A percentile compares a stretch with the other conserved stretches of the same genome.
Conservation (phyloP, 2,113 vertebrate species). For the Psettodes erumei region DNA sequence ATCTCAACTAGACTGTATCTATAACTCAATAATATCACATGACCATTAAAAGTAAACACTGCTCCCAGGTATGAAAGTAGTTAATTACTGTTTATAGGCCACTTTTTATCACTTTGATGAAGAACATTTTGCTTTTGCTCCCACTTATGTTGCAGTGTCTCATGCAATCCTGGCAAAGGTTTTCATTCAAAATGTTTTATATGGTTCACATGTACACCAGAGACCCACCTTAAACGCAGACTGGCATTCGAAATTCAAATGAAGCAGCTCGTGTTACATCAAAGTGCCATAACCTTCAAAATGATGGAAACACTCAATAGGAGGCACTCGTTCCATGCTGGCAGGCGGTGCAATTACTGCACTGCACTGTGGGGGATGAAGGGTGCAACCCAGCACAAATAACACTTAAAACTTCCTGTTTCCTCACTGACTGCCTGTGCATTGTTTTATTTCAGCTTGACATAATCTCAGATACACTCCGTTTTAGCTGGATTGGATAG, state of each 20-base stretch:
- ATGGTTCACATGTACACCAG: slow-evolving; percentile 14
- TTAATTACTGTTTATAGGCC: background rate
- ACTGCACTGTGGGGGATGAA: slow-evolving; percentile 46
- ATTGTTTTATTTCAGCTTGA: slow-evolving; percentile 32
- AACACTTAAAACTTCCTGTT: slow-evolving; percentile 55
- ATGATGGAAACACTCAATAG: slow-evolving; percentile 73
- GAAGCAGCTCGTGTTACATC: slow-evolving; percentile 54
- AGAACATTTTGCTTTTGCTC: slow-evolving; percentile 1
- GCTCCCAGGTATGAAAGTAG: background rate
- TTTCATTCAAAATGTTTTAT: slow-evolving; percentile 18
- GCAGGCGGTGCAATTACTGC: slow-evolving; percentile 65
- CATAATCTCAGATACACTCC: background rate
- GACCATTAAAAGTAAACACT: background rate
- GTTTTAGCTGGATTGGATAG: slow-evolving; percentile 6
- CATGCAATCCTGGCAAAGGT: background rate
- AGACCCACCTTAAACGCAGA: slow-evolving; percentile 45
- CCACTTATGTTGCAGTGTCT: background rate
- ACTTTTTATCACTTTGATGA: background rate
- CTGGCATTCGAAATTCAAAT: slow-evolving; percentile 60
- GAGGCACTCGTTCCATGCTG: slow-evolving; percentile 56
- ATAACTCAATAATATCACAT: background rate
- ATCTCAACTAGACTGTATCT: background rate
- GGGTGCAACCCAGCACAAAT: slow-evolving; percentile 60
- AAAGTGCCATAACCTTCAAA: slow-evolving; percentile 70
- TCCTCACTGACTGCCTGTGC: slow-evolving; percentile 20